phyloP scores from a whole-genome alignment of 2,888 invertebrate species.

The Macrosiphum euphorbiae region DNA sequence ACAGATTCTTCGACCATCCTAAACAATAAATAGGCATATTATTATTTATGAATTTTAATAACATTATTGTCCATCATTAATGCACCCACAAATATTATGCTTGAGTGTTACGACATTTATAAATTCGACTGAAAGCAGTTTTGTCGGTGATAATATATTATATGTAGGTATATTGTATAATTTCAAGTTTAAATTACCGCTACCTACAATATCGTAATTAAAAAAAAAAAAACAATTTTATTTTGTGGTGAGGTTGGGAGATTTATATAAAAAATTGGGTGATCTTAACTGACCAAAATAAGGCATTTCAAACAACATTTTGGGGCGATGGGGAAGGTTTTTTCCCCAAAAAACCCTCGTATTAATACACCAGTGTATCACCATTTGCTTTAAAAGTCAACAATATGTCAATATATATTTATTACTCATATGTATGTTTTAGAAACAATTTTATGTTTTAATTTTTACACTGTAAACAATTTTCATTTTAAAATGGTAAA shows the following conservation, averaged over 20 bases:
- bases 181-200: neutral
- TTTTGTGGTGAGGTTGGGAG: no score
- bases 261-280: neutral
- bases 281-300: neutral
- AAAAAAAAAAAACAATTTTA: neutral
- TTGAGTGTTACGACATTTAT: neutral
- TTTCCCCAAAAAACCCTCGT: neutral
- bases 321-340: neutral
- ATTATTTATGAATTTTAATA: neutral
- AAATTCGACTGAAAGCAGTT: neutral
- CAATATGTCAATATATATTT: neutral
- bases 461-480: conserved; percentile 9
- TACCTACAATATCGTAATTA: neutral
- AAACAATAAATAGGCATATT: neutral
- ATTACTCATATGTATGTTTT: neutral
- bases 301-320: neutral
- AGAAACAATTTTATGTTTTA: neutral
- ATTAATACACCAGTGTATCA: neutral
- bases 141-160: neutral
- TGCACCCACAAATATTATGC: neutral
- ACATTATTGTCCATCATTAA: neutral
- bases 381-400: neutral
- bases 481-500: conserved; percentile 6
- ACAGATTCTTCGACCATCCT: neutral
- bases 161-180: no score